These are phyloP conservation scores for Drosophila formosana DNA, from an alignment of 2,888 invertebrate genomes.

Conservation along the genomic window DNA sequence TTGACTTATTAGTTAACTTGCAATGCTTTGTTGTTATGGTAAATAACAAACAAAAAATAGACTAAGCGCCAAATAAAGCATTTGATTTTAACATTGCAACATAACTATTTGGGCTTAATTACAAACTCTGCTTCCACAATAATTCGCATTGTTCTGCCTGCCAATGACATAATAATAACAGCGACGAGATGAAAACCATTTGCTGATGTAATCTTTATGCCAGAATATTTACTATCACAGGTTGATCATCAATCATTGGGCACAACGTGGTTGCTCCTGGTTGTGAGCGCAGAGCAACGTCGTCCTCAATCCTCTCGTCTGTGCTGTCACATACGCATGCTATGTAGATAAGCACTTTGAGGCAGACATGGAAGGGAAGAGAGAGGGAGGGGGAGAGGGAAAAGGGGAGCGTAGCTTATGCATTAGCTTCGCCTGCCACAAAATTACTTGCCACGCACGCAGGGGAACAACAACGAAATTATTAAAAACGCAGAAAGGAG, in stretches of 20 bases:
- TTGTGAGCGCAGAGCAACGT: neutral
- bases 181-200: slow-evolving; percentile 5
- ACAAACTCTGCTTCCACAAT: neutral
- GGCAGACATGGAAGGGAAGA: neutral
- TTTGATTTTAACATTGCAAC: neutral
- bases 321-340: slow-evolving; percentile 13
- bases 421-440: slow-evolving; percentile 52
- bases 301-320: neutral
- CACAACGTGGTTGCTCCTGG: slow-evolving; percentile 3
- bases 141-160: neutral
- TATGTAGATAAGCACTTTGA: slow-evolving; percentile 29
- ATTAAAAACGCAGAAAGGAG: slow-evolving; percentile 27
- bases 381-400: neutral
- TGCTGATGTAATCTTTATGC: neutral
- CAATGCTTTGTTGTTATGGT: too few species aligned
- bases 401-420: slow-evolving; percentile 14
- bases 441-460: slow-evolving; percentile 45
- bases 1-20: too few species aligned
- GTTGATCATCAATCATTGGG: slow-evolving; percentile 42
- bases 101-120: neutral
- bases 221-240: slow-evolving; percentile 22
- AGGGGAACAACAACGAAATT: slow-evolving; percentile 24
- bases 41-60: too few species aligned
- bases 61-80: neutral
- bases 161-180: neutral